Percentiles rank a stretch among this genome's conserved stretches.
phyloP scores from a whole-genome alignment of 2,797 vertebrate species.

The Ctenopoma multispine region DNA sequence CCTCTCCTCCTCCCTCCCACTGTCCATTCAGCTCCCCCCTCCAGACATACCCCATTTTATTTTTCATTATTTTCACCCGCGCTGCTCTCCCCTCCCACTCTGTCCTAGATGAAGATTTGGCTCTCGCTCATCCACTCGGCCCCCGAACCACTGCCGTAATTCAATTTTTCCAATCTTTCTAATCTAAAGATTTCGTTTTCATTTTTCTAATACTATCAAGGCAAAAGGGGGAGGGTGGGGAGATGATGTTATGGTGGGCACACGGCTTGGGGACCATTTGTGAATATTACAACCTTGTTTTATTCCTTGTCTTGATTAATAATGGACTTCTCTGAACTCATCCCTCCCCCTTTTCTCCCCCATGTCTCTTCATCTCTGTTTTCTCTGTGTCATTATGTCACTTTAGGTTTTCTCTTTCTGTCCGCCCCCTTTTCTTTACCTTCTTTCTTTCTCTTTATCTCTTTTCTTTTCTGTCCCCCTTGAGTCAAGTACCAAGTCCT shows the following conservation, averaged over 20 bases:
- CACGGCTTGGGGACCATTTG: slow-evolving; percentile 62
- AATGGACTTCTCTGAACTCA: slow-evolving; percentile 61
- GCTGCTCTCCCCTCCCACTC: slow-evolving; percentile 10
- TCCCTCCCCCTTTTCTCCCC: not conserved
- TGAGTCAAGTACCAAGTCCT: slow-evolving; percentile 60
- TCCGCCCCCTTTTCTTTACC: not conserved
- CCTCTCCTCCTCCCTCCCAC: slow-evolving; percentile 14
- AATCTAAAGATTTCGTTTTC: slow-evolving; percentile 82
- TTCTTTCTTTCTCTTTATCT: not conserved
- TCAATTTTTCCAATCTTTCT: slow-evolving; percentile 82
- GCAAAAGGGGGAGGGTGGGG: slow-evolving; percentile 30
- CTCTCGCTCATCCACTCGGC: slow-evolving; percentile 64
- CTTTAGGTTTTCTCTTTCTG: not conserved
- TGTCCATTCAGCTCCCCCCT: slow-evolving; percentile 5
- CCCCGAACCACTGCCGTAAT: slow-evolving; percentile 66
- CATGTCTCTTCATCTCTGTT: not conserved
- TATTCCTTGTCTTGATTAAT: slow-evolving; percentile 70
- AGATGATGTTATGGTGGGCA: not conserved
- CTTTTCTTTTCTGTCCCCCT: slow-evolving; percentile 44
- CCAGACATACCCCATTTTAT: slow-evolving; percentile 58
- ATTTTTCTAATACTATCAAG: slow-evolving; percentile 81
- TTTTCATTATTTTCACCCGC: slow-evolving; percentile 68
- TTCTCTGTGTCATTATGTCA: not conserved
- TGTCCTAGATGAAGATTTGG: slow-evolving; percentile 74
- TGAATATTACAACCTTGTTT: slow-evolving; percentile 71